Conservation (phyloP, 53 echinoderm and acorn worm genomes). For the Stichopus horrens region DNA sequence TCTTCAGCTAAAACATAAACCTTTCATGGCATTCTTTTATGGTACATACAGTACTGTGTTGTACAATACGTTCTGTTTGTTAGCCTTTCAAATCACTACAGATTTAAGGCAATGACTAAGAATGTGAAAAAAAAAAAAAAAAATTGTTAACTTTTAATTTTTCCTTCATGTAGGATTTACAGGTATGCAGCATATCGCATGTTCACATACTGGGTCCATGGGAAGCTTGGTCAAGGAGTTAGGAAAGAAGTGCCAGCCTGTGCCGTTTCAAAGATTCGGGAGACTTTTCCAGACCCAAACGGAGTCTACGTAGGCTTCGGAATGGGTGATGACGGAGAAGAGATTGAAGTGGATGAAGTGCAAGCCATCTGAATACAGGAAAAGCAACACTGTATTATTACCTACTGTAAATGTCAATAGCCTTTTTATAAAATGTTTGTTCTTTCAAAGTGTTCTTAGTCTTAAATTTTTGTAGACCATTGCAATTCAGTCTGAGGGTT, state of each 20-base stretch:
- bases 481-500: background rate
- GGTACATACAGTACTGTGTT: too few species aligned
- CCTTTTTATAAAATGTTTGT: background rate
- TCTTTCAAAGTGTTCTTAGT: background rate
- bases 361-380: background rate
- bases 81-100: too few species aligned
- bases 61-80: too few species aligned
- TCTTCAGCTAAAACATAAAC: too few species aligned
- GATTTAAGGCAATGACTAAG: too few species aligned
- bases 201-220: slow-evolving; percentile 49
- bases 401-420: background rate
- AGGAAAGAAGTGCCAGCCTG: slow-evolving; percentile 59
- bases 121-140: too few species aligned
- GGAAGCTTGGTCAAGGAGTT: slow-evolving; percentile 50
- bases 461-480: background rate
- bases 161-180: slow-evolving; percentile 45
- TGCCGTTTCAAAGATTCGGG: slow-evolving; percentile 46
- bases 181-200: slow-evolving; percentile 50
- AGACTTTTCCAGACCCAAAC: slow-evolving; percentile 48
- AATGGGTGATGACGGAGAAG: slow-evolving; percentile 49
- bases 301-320: slow-evolving; percentile 56
- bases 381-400: background rate
- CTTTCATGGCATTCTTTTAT: too few species aligned
- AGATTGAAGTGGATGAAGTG: slow-evolving; percentile 40
- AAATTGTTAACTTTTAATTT: background rate